A percentile compares a stretch with the other conserved stretches of the same genome.
Evolutionary conservation across 2,888 invertebrate genomes (phyloP).

Genomic region (Selenia dentaria): DNA sequence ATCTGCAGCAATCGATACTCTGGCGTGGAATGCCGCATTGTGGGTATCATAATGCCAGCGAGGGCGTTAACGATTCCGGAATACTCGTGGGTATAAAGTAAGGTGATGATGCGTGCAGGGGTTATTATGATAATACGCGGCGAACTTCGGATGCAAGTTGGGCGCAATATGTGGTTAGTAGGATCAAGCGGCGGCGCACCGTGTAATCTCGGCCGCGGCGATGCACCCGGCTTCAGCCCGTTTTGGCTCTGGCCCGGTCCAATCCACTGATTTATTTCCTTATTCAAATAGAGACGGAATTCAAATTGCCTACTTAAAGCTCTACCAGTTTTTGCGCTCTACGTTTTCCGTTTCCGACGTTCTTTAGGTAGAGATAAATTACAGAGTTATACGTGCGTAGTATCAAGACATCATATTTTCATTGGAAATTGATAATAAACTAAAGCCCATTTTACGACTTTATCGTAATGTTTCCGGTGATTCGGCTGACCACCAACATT

Average conservation of each 20-base stretch:
- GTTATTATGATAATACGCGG: slow-evolving; percentile 13
- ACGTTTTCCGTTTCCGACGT: slow-evolving; percentile 5
- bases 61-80: slow-evolving; percentile 27
- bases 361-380: slow-evolving; percentile 18
- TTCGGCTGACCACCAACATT: slow-evolving; percentile 34
- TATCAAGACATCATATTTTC: slow-evolving; percentile 30
- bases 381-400: slow-evolving; percentile 19
- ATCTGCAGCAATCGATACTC: slow-evolving; percentile 33
- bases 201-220: slow-evolving; percentile 8
- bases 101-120: slow-evolving; percentile 6
- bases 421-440: slow-evolving; percentile 31
- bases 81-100: slow-evolving; percentile 3
- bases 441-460: slow-evolving; percentile 31
- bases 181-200: slow-evolving; percentile 1
- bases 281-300: not conserved
- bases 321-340: slow-evolving; percentile 3
- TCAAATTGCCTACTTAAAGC: slow-evolving; percentile 12
- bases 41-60: slow-evolving; percentile 24
- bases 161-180: slow-evolving; percentile 8
- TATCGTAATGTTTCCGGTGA: slow-evolving; percentile 34
- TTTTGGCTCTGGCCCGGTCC: not conserved
- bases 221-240: slow-evolving; percentile 8
- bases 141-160: slow-evolving; percentile 1
- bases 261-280: slow-evolving; percentile 2
- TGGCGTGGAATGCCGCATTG: slow-evolving; percentile 34